Evolutionary conservation across 35 echinoderm and acorn worm species (phyloP).

Genomic region (Diadema setosum): DNA sequence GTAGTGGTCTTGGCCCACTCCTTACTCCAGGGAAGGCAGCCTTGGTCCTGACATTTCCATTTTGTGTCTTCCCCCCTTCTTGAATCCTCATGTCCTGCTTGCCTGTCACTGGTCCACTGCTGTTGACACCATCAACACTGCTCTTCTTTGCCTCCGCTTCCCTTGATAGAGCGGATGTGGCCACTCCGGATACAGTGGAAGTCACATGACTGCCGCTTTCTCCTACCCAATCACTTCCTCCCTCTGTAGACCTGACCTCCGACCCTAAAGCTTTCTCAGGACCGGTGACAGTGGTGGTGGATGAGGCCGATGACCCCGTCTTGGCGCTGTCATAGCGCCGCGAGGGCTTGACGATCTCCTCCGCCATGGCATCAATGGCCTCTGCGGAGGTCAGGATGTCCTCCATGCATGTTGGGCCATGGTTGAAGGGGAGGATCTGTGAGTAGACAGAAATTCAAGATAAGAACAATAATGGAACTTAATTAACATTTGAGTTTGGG

Average conservation of each 20-base stretch:
- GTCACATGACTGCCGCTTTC: background rate
- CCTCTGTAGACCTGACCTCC: background rate
- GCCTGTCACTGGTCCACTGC: background rate
- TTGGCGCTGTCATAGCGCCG: background rate
- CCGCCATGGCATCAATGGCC: background rate
- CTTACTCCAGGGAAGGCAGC: background rate
- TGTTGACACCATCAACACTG: background rate
- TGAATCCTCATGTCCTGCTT: background rate
- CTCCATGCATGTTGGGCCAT: background rate
- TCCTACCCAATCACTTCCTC: background rate
- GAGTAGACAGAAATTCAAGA: background rate
- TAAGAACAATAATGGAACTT: background rate
- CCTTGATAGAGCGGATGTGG: background rate
- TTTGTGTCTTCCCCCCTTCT: too few relatives aligned
- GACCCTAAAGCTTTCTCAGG: background rate
- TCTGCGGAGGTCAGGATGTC: background rate
- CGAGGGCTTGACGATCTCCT: background rate
- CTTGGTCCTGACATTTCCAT: too few relatives aligned
- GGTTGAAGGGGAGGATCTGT: background rate
- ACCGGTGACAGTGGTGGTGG: background rate
- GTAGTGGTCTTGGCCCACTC: background rate
- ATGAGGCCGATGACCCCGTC: background rate
- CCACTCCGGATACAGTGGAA: too few relatives aligned
- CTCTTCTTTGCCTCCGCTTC: background rate
- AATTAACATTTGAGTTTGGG: too few relatives aligned